Conservation (phyloP, 2,797 vertebrate genomes). For the Sebastes nivosus region DNA sequence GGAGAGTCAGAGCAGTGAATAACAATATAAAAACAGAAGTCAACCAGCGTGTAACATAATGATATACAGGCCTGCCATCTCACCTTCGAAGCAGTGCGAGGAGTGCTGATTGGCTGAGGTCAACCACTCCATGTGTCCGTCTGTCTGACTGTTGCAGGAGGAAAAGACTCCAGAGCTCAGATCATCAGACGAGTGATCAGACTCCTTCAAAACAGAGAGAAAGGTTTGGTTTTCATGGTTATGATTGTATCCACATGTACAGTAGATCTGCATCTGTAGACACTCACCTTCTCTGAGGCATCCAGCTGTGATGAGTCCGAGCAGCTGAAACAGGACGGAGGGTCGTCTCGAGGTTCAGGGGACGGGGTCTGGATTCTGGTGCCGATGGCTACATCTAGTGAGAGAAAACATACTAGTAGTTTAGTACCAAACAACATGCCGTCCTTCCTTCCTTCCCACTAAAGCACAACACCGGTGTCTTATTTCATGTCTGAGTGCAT, state of each 20-base stretch:
- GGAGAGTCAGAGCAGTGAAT: slow-evolving; percentile 20
- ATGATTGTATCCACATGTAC: background rate
- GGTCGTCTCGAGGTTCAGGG: slow-evolving; percentile 90
- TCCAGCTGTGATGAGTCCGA: slow-evolving; percentile 85
- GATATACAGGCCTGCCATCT: background rate
- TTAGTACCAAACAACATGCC: background rate
- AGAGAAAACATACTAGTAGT: background rate
- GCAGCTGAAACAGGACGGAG: slow-evolving; percentile 89
- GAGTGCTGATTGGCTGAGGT: slow-evolving; percentile 82
- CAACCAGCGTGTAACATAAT: fast-evolving
- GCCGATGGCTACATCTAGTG: slow-evolving; percentile 83
- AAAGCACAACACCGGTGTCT: too few relatives aligned
- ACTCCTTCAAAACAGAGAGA: slow-evolving; percentile 76
- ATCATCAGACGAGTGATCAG: slow-evolving; percentile 89
- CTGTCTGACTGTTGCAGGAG: slow-evolving; percentile 89
- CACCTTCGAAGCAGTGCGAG: slow-evolving; percentile 88
- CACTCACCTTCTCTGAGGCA: slow-evolving; percentile 84
- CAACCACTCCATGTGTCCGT: slow-evolving; percentile 83
- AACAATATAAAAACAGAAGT: background rate
- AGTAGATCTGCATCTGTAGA: background rate
- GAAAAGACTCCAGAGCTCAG: slow-evolving; percentile 94
- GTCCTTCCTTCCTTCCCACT: background rate
- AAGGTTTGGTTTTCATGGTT: background rate
- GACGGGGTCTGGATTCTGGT: slow-evolving; percentile 85
- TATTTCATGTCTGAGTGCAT: too few relatives aligned